Evolutionary conservation across 2,888 invertebrate species (phyloP).

Genomic region (Pterostichus madidus): DNA sequence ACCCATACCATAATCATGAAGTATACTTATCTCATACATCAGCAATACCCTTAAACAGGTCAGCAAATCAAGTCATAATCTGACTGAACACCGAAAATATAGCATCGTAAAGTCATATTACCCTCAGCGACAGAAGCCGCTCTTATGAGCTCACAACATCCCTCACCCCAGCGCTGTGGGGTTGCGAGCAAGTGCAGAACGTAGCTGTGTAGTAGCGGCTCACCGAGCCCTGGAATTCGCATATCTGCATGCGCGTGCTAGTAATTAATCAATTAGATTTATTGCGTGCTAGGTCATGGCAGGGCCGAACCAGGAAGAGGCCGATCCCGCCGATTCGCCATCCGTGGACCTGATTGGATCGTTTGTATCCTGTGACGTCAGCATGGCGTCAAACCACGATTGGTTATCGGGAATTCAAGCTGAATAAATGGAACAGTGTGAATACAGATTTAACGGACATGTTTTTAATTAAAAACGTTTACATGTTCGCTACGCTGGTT

Average conservation of each 20-base stretch:
- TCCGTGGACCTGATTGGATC: conserved; percentile 62
- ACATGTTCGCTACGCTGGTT: conserved; percentile 61
- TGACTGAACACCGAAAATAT: conserved; percentile 60
- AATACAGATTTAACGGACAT: conserved; percentile 66
- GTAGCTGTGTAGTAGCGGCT: background rate
- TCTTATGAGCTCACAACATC: background rate
- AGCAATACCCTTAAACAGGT: conserved; percentile 19
- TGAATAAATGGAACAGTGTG: conserved; percentile 62
- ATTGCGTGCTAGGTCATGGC: conserved; percentile 65
- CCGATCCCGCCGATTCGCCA: conserved; percentile 54
- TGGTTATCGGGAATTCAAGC: conserved; percentile 63
- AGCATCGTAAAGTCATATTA: conserved; percentile 63
- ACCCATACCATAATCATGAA: conserved; percentile 27
- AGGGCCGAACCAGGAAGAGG: conserved; percentile 64
- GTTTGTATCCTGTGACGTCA: conserved; percentile 67
- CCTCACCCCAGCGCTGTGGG: background rate
- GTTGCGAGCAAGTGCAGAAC: background rate
- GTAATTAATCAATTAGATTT: conserved; percentile 68
- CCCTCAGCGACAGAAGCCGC: background rate
- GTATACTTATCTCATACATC: conserved; percentile 14
- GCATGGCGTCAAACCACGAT: conserved; percentile 62
- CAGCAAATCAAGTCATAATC: conserved; percentile 63
- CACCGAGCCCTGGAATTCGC: conserved; percentile 32
- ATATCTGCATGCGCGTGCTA: conserved; percentile 52
- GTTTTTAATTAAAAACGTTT: conserved; percentile 67